Percentiles rank a stretch among this genome's conserved stretches.
These are phyloP conservation scores for Clanis bilineata DNA, from an alignment of 2,888 invertebrate genomes.

Conservation along the genomic window DNA sequence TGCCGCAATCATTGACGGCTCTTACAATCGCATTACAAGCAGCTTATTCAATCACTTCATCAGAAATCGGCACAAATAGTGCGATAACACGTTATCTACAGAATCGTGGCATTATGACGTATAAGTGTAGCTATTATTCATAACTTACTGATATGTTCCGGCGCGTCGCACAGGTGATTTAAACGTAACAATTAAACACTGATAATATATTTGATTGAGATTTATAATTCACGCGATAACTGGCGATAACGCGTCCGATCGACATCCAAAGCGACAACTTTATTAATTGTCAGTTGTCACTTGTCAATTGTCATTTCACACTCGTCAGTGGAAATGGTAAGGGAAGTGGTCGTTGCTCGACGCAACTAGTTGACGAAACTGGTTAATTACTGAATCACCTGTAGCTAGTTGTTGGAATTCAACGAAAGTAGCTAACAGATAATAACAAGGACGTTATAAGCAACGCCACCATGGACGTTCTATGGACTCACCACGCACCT, in stretches of 20 bases:
- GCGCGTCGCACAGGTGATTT: slow-evolving; percentile 34
- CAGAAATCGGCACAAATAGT: neutral
- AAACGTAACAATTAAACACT: slow-evolving; percentile 44
- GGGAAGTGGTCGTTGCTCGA: too few species aligned
- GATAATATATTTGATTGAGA: slow-evolving; percentile 30
- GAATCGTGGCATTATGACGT: neutral
- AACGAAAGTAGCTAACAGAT: too few species aligned
- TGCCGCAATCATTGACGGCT: neutral
- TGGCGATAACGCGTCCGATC: neutral
- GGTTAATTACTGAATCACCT: too few species aligned
- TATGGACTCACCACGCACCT: too few species aligned
- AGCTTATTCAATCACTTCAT: slow-evolving; percentile 13
- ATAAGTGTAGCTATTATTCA: neutral
- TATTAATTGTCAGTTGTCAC: neutral
- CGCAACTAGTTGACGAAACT: too few species aligned
- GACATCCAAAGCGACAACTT: neutral
- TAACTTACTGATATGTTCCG: slow-evolving; percentile 46
- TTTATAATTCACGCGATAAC: neutral
- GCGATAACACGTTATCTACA: slow-evolving; percentile 12
- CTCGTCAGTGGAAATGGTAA: too few species aligned
- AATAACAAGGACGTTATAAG: too few species aligned
- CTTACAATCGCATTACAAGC: neutral
- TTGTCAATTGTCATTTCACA: neutral
- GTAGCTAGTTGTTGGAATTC: too few species aligned
- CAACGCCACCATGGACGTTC: too few species aligned